Evolutionary conservation across 2,113 vertebrate species (phyloP).

Genomic region (Haemorhous mexicanus): DNA sequence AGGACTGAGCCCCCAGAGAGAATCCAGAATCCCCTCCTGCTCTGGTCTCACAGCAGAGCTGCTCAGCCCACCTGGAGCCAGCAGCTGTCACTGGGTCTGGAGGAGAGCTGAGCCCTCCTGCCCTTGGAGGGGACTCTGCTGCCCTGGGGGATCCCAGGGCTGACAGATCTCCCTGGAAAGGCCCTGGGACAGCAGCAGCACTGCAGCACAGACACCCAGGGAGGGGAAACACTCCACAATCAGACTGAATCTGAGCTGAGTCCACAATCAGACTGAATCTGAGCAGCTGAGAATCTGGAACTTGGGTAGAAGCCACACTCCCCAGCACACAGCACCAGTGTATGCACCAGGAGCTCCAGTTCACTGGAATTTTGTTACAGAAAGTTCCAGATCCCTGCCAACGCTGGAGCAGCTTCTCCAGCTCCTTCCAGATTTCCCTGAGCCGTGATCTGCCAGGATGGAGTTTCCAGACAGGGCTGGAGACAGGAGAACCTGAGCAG

Average conservation of each 20-base stretch:
- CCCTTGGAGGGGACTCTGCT: too few relatives aligned
- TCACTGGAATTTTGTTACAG: not conserved
- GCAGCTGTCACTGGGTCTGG: not conserved
- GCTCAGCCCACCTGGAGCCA: not conserved
- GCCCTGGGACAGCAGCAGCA: not conserved
- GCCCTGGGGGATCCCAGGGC: too few relatives aligned
- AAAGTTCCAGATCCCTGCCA: not conserved
- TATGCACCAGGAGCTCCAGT: not conserved
- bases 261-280: too few relatives aligned
- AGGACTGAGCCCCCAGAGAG: not conserved
- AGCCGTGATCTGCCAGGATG: not conserved
- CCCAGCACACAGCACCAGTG: not conserved
- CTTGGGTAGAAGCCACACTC: not conserved
- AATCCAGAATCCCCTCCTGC: not conserved
- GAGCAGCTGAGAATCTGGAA: not conserved
- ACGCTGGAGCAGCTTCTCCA: not conserved
- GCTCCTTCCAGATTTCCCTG: not conserved
- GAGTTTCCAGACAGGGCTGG: not conserved
- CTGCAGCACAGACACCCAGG: not conserved
- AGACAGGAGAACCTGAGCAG: not conserved
- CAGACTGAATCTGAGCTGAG: not conserved
- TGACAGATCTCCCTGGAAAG: too few relatives aligned
- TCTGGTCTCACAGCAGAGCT: not conserved
- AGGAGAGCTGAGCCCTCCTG: not conserved
- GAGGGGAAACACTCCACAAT: not conserved